phyloP scores from a whole-genome alignment of 2,113 vertebrate genomes.

The Pyrgilauda ruficollis region DNA sequence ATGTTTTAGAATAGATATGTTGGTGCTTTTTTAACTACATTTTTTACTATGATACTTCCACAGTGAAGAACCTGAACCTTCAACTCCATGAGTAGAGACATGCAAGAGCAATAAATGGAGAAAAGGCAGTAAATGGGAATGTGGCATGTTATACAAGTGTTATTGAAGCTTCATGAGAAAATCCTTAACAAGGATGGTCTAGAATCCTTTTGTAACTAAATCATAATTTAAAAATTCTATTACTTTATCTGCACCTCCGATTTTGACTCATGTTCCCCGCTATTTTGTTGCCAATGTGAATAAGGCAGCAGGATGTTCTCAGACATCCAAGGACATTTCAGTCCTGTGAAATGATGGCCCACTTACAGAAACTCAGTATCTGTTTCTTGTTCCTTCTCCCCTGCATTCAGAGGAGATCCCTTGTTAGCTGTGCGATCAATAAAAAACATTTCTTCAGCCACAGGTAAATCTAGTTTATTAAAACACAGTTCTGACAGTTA shows the following conservation, averaged over 20 bases:
- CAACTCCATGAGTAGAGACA: rapidly evolving
- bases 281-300: background rate
- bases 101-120: background rate
- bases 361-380: background rate
- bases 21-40: background rate
- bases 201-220: background rate
- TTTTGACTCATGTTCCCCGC: background rate
- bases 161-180: background rate
- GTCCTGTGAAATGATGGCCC: background rate
- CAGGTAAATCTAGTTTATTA: slow-evolving; percentile 46
- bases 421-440: background rate
- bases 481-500: background rate
- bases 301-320: background rate
- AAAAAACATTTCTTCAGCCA: background rate
- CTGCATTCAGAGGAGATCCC: background rate
- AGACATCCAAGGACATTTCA: background rate
- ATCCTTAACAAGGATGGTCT: background rate
- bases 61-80: background rate
- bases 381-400: background rate
- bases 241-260: background rate
- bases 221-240: background rate
- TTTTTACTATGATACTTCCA: background rate
- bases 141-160: background rate
- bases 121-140: background rate
- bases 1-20: background rate